Evolutionary conservation across 2,888 invertebrate species (phyloP), one percentile per base, ranked within the genome.

Genomic region (Philonicus albiceps): DNA sequence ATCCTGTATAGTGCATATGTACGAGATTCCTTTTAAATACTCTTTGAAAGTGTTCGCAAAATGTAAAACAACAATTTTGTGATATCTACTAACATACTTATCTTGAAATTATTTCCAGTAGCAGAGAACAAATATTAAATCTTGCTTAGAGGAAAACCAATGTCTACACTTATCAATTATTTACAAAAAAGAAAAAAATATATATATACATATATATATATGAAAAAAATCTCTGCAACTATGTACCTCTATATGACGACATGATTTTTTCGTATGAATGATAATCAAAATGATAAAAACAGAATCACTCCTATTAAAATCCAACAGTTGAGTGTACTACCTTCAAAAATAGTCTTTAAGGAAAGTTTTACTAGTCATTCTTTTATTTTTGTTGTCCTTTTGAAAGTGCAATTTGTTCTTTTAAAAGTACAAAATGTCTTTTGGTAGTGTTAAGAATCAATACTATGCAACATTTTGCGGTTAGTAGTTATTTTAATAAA

Each of bases 391-490:
- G 22, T 64, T 64, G 27, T 22, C 27, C 27, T 64, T 74, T 74
- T 31, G 27, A 74, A 74, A 74, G 74, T 74, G 1, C 37, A n/a
- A 55, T 64, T 64, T 27, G 27, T 19, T 22, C 27, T 64, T 74
- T 74, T 31, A 34, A 74, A 74, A 74, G 74, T 74, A n/a, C 37
- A 86, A 86, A 73, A 88, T 89, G 88, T 30, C 86, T 7, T 89
- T 89, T 43, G 88, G 88, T 84, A 87, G 87, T 19, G 88, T 89
- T 0, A 91, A 89, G 86, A 88, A 90, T 87, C 91, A 92, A 86
- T 91, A 91, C 86, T 88, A 90, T 86, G 91, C 91, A 16, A 90
- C 90, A 27, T 88, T 91, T 37, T 90, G 90, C 87, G 91, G 91
- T 92, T 88, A 88, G 91, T 90, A 49, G 2, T 80, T n/a, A 2